Percentiles rank a stretch among this genome's conserved stretches.
phyloP scores from a whole-genome alignment of 1,140 invertebrate genomes.

The Diploscapter pachys region DNA sequence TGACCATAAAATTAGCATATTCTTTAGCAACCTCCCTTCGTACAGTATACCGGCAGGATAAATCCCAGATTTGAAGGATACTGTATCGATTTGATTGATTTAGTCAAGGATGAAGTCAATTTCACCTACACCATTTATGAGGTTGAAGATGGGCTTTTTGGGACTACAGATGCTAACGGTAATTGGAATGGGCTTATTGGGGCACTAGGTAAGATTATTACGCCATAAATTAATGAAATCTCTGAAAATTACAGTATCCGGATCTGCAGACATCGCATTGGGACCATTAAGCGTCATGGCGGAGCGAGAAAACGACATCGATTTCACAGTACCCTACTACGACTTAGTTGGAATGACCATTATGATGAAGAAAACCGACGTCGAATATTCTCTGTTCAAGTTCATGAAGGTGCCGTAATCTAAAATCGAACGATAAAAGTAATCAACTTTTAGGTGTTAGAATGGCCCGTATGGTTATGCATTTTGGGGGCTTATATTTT shows the following conservation, averaged over 20 bases:
- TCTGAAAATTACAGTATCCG: slow-evolving; percentile 51
- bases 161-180: slow-evolving; percentile 58
- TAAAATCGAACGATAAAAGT: background rate
- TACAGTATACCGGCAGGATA: slow-evolving; percentile 36
- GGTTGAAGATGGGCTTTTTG: slow-evolving; percentile 62
- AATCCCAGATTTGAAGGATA: slow-evolving; percentile 49
- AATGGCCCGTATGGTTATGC: slow-evolving; percentile 91
- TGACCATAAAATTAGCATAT: background rate
- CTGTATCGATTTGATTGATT: slow-evolving; percentile 45
- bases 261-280: slow-evolving; percentile 79
- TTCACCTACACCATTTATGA: slow-evolving; percentile 54
- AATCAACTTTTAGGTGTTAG: slow-evolving; percentile 69
- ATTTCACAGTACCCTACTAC: slow-evolving; percentile 91
- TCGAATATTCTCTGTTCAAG: slow-evolving; percentile 80
- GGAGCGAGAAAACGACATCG: slow-evolving; percentile 85
- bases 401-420: slow-evolving; percentile 71
- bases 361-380: slow-evolving; percentile 77
- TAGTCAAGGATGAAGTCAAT: slow-evolving; percentile 45
- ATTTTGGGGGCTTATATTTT: slow-evolving; percentile 91
- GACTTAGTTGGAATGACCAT: slow-evolving; percentile 90
- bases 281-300: slow-evolving; percentile 86
- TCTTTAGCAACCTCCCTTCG: slow-evolving; percentile 56
- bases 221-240: slow-evolving; percentile 36
- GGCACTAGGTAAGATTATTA: slow-evolving; percentile 72
- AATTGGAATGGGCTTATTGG: slow-evolving; percentile 80